These are phyloP conservation scores for Eriocheir sinensis DNA, from an alignment of 1,140 invertebrate genomes.

Conservation along the genomic window DNA sequence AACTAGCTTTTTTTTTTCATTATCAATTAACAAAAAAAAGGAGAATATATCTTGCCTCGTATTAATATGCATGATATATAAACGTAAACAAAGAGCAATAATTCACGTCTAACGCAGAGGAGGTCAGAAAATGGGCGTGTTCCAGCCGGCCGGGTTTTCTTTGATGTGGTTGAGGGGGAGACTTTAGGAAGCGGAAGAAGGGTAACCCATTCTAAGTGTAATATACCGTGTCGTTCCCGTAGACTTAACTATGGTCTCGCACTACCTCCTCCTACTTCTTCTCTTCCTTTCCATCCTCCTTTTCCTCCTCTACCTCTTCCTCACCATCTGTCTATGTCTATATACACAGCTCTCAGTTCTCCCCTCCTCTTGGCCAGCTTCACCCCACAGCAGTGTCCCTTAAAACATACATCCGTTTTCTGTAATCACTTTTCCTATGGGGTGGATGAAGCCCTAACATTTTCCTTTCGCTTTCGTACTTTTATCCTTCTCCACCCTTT, in stretches of 20 bases:
- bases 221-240: no score
- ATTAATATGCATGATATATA: no score
- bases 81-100: neutral
- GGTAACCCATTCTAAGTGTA: no score
- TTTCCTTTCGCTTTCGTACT: neutral
- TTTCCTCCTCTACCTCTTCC: no score
- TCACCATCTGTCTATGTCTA: no score
- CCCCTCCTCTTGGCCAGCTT: neutral
- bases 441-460: neutral
- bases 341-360: neutral
- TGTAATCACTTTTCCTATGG: constrained; percentile 17
- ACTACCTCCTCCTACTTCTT: no score
- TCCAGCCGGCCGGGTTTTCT: neutral
- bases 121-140: neutral
- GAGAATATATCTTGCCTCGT: no score
- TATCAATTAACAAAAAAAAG: no score
- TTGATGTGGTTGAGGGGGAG: neutral
- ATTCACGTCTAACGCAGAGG: neutral
- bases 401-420: neutral
- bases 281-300: no score
- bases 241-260: no score
- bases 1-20: no score
- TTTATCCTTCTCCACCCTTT: neutral
- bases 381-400: neutral
- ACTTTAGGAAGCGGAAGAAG: no score